Base-by-base conservation (phyloP, 2,888 invertebrate genomes). In the Trichogramma dendrolimi region DNA sequence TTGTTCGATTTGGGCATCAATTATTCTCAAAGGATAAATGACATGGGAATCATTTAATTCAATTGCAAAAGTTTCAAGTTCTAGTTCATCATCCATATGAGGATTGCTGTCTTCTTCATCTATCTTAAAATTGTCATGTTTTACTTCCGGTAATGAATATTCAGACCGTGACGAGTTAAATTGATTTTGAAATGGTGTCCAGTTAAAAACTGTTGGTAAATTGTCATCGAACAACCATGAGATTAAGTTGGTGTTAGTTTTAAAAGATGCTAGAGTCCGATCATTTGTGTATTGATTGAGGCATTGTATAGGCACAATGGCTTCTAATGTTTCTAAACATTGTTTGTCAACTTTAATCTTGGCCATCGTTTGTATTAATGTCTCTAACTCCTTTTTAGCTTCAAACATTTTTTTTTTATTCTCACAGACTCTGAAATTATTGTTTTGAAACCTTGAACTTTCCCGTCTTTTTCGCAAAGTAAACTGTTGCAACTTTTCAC, bases 401-500 rank as follows among this genome's bases (percentile, higher is more conserved):
- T 14, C 5, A 8, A 7, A 47, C 40, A 50, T 43, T 38, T 39
- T 5, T 27, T 27, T 27, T 27, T 27, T 8, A 11, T 11, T 10
- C 0, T n/a, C 11, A 47, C 55, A 6, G 10, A 27, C 14, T 40
- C 2, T n/a, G 2, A 41, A 5, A 6, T 41, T 42, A 43, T 58
- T 43, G 5, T 44, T 50, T 44, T 11, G 6, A 54, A 43, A 11
- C n/a, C 7, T 54, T 3, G 4, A 7, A 38, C 7, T 51, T 10
- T 54, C 5, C n/a, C 54, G 7, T 4, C 46, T 39, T 46, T 56
- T 55, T 49, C n/a, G 46, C 1, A 61, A 50, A 1, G 61, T 51
- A 11, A n/a, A 61, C 4, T 7, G 46, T 47, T 56, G 44, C 39
- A 61, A 52, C 4, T 8, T 47, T 48, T 61, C 56, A 10, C 42